Base-by-base conservation (phyloP, 2,797 vertebrate genomes). In the Esox masquinongy region DNA sequence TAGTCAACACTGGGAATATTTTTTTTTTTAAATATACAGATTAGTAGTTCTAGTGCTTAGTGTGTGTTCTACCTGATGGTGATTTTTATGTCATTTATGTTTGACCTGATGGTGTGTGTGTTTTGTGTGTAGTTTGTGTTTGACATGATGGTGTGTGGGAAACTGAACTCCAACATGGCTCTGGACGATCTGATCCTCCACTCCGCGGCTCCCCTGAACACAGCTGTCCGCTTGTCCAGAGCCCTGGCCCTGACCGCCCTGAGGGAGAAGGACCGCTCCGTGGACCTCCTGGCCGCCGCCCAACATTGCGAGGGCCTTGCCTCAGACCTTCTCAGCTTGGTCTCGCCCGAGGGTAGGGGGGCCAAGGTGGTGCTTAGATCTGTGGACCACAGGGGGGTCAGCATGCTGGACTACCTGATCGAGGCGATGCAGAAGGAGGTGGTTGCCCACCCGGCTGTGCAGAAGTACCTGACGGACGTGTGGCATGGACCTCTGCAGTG, bases 91-190 rank as follows among this genome's bases (percentile, higher is more conserved):
- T 50, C 14, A 9, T 50, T 16, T 50, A 9, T 50, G 14, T 50
- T 50, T 50, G 49, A 50, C 49, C 0, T 50, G 49, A 50, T 50
- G 14, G 49, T 50, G 49, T 50, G 49, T 50, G 49, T 34, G 34
- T 50, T 8, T 53, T 64, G 17, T 26, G 11, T 11, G 2, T 72
- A 89, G 88, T 91, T 91, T 67, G 77, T 91, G 17, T 88, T 91
- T 61, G 88, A 92, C 77, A 81, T 92, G 74, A 91, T 92, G 90
- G 87, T 91, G 17, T 92, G 89, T 2, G 88, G 90, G 22, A 87
- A 82, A 47, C 79, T 90, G 72, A 91, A 88, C 71, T 73, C 74
- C 29, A 88, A 91, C 80, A 49, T 74, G 4, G 79, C 85, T 16
- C 83, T 90, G 69, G 85, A 88, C 49, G 89, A 92, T 76, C 79